phyloP scores from a whole-genome alignment of 2,888 invertebrate species.

The Drosophila acutilabella region DNA sequence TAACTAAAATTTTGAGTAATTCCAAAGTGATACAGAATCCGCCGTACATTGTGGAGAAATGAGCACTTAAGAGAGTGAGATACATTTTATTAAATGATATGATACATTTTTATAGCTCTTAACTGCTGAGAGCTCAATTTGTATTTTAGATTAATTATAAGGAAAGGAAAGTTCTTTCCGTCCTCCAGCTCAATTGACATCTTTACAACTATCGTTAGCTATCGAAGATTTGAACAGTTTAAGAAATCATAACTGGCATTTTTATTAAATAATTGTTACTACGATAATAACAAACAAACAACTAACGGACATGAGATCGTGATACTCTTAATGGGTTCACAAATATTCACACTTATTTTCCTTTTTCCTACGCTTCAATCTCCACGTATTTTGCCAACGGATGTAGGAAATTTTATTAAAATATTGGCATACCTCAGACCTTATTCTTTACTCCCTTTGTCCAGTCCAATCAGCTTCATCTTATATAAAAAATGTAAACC shows the following conservation, averaged over 20 bases:
- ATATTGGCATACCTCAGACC: background rate
- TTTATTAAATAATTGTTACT: slow-evolving; percentile 28
- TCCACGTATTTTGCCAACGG: slow-evolving; percentile 6
- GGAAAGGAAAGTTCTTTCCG: slow-evolving; percentile 11
- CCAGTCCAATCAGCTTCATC: background rate
- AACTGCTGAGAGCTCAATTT: slow-evolving; percentile 27
- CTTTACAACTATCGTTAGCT: slow-evolving; percentile 18
- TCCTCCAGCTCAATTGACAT: slow-evolving; percentile 25
- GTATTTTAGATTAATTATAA: slow-evolving; percentile 1
- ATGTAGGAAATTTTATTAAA: background rate
- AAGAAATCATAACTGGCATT: background rate
- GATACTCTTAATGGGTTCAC: slow-evolving; percentile 1
- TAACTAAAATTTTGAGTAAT: slow-evolving; percentile 38
- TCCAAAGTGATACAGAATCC: slow-evolving; percentile 33
- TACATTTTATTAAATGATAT: slow-evolving; percentile 10
- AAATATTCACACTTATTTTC: slow-evolving; percentile 7
- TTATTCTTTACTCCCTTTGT: background rate
- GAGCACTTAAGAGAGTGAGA: slow-evolving; percentile 13
- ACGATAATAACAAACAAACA: background rate
- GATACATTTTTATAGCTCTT: slow-evolving; percentile 18
- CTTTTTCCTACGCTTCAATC: background rate
- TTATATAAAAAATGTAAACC: slow-evolving; percentile 5
- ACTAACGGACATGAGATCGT: slow-evolving; percentile 5
- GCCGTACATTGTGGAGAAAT: slow-evolving; percentile 16
- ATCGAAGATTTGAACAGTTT: slow-evolving; percentile 12